Base-by-base conservation (phyloP, 1,140 invertebrate genomes). In the Bombus confusus region DNA sequence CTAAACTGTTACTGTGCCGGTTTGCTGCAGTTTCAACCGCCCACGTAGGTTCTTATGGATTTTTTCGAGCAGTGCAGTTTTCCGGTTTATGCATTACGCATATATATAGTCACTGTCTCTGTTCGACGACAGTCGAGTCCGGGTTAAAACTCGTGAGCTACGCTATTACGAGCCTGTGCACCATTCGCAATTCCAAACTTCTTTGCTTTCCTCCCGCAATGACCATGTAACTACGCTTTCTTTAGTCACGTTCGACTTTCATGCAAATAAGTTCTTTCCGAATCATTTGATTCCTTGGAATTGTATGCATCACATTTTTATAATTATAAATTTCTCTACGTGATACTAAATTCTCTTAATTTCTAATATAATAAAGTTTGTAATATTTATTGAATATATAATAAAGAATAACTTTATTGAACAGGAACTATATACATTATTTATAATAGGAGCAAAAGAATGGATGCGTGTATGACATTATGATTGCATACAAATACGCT, bases 31-130 rank as follows among this genome's bases (percentile, higher is more conserved):
- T 83, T 43, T 57, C n/a, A 80, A 83, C 31, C 57, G 75, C 71
- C 81, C 43, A 87, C 66, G 59, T 25, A 18, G 37, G 41, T 80
- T 57, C 41, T 73, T 43, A 31, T 13, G 25, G 39, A 31, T 28
- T 81, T 85, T 87, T 84, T 76, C 15, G 59, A 37, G 6, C 43
- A 13, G 9, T 3, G 41, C 6, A 64, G 62, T 85, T 84, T 88
- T 84, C 37, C 71, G 69, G 43, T 59, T 87, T 43, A n/a, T 59
- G 43, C 69, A 34, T 83, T 76, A 52, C 59, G 34, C 41, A 2
- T 68, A 43, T 18, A 31, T 13, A 12, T 15, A 64, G n/a, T 52
- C 4, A 4, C 78, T 28, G 34, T 69, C 75, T 85, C 5, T 43
- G 37, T 39, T 43, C 22, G 25, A 15, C 31, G 31, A 68, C 10